Percentiles rank a stretch among this genome's conserved stretches.
Evolutionary conservation across 2,797 vertebrate species (phyloP).

Genomic region (Xyrichtys novacula): DNA sequence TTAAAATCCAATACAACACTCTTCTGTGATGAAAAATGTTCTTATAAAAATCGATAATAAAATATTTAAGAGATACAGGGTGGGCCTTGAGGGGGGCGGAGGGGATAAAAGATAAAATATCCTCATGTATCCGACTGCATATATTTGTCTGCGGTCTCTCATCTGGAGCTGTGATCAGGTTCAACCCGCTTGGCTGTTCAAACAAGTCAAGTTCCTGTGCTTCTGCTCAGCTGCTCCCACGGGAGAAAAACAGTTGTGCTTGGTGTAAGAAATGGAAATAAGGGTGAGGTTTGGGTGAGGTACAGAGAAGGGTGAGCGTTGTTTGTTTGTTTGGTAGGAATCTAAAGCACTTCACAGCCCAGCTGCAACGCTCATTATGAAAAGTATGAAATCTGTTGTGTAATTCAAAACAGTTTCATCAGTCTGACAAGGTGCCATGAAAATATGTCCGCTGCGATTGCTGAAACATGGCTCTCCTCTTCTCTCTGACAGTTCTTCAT

Average conservation of each 20-base stretch:
- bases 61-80: constrained; percentile 1
- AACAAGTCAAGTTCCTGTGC: constrained; percentile 1
- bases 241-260: background rate
- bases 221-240: background rate
- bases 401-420: constrained; percentile 14
- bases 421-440: constrained; percentile 16
- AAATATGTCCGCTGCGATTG: constrained; percentile 10
- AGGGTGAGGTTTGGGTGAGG: background rate
- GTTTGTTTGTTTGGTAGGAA: background rate
- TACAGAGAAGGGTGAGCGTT: too few species aligned
- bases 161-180: background rate
- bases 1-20: constrained; percentile 1
- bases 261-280: background rate
- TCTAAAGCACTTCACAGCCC: constrained; percentile 5
- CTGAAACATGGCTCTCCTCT: constrained; percentile 29
- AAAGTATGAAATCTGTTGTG: background rate
- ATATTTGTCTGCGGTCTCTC: constrained; percentile 1
- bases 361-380: background rate
- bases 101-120: constrained; percentile 2
- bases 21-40: background rate
- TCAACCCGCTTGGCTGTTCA: background rate
- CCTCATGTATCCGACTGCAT: background rate
- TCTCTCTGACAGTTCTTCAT: constrained; percentile 94
- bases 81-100: background rate
- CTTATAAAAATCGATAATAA: background rate